Conservation (phyloP, 2,797 vertebrate species). For the Benthosema pterotum region DNA sequence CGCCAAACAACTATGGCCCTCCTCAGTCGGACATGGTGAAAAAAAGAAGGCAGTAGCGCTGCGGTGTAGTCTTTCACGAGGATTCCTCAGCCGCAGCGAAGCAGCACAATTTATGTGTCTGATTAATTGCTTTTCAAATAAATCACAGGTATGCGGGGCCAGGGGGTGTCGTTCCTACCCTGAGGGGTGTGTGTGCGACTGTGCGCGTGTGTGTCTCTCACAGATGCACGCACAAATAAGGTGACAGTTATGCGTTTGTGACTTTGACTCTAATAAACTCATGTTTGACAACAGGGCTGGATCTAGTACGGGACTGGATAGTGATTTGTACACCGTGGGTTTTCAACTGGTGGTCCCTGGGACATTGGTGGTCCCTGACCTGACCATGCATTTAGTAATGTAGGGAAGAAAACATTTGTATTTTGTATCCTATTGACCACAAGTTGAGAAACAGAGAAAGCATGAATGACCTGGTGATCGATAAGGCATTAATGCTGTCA, state of each 20-base stretch:
- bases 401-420: too few relatives aligned
- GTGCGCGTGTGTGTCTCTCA: slow-evolving; percentile 20
- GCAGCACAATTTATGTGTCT: slow-evolving; percentile 67
- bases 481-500: too few relatives aligned
- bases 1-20: slow-evolving; percentile 28
- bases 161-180: slow-evolving; percentile 25
- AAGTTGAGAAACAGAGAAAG: too few relatives aligned
- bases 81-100: slow-evolving; percentile 63
- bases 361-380: too few relatives aligned
- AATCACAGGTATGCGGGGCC: slow-evolving; percentile 59
- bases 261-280: slow-evolving; percentile 40
- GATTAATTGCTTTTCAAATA: slow-evolving; percentile 77
- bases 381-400: too few relatives aligned
- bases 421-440: too few relatives aligned
- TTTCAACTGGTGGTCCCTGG: too few relatives aligned
- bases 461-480: too few relatives aligned
- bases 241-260: slow-evolving; percentile 37
- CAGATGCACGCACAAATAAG: slow-evolving; percentile 12
- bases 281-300: slow-evolving; percentile 43
- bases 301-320: slow-evolving; percentile 7
- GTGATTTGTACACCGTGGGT: too few relatives aligned
- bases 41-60: slow-evolving; percentile 50
- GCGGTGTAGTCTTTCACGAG: slow-evolving; percentile 73
- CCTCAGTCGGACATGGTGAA: slow-evolving; percentile 21
- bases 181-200: slow-evolving; percentile 26